Evolutionary conservation across 1,140 invertebrate genomes (phyloP).

Genomic region (Lasioglossum baleicum): DNA sequence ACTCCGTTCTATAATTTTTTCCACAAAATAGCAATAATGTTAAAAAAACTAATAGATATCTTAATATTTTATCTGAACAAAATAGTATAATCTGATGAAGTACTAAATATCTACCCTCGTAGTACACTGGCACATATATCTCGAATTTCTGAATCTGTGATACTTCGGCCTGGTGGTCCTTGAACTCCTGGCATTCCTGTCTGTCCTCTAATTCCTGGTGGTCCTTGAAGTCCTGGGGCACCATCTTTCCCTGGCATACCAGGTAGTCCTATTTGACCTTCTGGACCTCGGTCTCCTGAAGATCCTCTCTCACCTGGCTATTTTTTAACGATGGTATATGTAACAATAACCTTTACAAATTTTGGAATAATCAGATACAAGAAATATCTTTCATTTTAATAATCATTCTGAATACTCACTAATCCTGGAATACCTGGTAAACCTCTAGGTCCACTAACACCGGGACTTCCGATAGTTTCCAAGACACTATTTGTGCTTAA

Average conservation of each 20-base stretch:
- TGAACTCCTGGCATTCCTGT: constrained; percentile 81
- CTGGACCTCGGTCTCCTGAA: constrained; percentile 79
- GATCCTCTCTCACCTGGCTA: constrained; percentile 81
- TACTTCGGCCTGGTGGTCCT: constrained; percentile 77
- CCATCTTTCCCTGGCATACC: constrained; percentile 79
- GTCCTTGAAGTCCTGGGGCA: constrained; percentile 74
- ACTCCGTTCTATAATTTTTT: too few species aligned
- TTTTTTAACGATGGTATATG: too few species aligned
- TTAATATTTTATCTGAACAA: too few species aligned
- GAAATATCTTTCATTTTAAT: too few species aligned
- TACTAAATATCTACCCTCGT: constrained; percentile 75
- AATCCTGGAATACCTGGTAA: constrained; percentile 75
- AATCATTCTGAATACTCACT: constrained; percentile 68
- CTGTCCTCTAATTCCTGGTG: constrained; percentile 76
- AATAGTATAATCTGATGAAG: too few species aligned
- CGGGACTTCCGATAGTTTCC: constrained; percentile 67
- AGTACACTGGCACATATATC: constrained; percentile 81
- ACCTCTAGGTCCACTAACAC: constrained; percentile 75
- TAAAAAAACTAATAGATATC: too few species aligned
- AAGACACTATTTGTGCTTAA: constrained; percentile 46
- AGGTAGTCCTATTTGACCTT: constrained; percentile 73
- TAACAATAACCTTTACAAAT: too few species aligned
- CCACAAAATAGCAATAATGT: background rate
- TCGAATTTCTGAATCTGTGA: constrained; percentile 79
- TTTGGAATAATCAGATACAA: too few species aligned